phyloP scores from a whole-genome alignment of 2,113 vertebrate species.

The Pandion haliaetus region DNA sequence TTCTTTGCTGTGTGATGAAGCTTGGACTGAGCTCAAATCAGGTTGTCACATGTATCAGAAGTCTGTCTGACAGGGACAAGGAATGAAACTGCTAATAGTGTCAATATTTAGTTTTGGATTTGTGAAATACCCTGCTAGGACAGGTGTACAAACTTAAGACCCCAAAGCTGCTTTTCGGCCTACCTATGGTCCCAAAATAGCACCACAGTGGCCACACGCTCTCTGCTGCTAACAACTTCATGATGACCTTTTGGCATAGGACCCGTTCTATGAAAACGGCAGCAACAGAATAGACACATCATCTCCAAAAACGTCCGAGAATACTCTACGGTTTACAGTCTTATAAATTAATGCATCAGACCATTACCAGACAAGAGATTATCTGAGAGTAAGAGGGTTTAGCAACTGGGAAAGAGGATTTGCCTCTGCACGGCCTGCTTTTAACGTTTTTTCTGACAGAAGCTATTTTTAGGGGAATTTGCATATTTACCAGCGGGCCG shows the following conservation, averaged over 20 bases:
- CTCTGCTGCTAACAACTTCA: accelerated
- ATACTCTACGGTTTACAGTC: accelerated
- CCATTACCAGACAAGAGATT: accelerated
- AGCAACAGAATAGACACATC: accelerated
- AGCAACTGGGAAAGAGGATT: background rate
- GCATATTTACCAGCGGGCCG: background rate
- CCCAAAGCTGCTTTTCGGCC: background rate
- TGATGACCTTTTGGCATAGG: accelerated
- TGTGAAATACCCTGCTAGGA: background rate
- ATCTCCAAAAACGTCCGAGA: background rate
- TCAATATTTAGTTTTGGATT: background rate
- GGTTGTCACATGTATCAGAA: background rate
- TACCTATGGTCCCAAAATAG: background rate
- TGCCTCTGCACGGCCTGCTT: background rate
- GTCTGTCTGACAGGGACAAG: background rate
- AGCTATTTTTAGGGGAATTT: background rate
- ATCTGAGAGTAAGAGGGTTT: accelerated
- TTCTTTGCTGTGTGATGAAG: background rate
- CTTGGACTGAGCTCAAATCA: background rate
- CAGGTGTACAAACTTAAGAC: too few species aligned
- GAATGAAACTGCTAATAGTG: accelerated
- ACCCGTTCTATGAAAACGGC: accelerated
- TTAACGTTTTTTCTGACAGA: too few species aligned
- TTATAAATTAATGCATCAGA: too few species aligned
- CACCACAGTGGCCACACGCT: accelerated